Evolutionary conservation across 2,888 invertebrate species (phyloP).

Genomic region (Sesamia inferens): DNA sequence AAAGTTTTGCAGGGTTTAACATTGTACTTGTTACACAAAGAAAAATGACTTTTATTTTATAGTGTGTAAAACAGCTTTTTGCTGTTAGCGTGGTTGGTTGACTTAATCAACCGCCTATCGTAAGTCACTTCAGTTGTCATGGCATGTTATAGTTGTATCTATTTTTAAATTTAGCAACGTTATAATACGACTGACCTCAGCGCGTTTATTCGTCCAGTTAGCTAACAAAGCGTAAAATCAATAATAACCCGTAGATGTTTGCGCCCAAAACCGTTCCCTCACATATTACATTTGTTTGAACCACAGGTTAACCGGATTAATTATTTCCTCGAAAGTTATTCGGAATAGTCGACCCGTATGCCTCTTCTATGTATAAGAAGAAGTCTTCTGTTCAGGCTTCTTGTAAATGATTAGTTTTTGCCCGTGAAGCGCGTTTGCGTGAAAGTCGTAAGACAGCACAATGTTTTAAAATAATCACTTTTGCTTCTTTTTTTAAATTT

Average conservation of each 20-base stretch:
- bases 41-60: slow-evolving; percentile 2
- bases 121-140: no score
- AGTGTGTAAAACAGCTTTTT: not conserved
- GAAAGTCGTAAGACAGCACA: no score
- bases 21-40: not conserved
- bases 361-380: not conserved
- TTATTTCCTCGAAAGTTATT: not conserved
- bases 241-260: slow-evolving; percentile 13
- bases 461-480: no score
- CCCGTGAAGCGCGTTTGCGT: not conserved
- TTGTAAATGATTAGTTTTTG: no score
- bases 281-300: slow-evolving; percentile 1
- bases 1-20: not conserved
- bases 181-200: no score
- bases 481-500: no score
- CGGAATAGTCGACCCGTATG: not conserved
- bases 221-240: slow-evolving; percentile 28
- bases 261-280: not conserved
- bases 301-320: not conserved
- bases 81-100: not conserved
- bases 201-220: not conserved
- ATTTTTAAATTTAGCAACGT: no score
- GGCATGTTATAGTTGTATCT: no score
- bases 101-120: no score
- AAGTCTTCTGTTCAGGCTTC: not conserved